Evolutionary conservation across 2,797 vertebrate genomes (phyloP).

Genomic region (Nasua narica): DNA sequence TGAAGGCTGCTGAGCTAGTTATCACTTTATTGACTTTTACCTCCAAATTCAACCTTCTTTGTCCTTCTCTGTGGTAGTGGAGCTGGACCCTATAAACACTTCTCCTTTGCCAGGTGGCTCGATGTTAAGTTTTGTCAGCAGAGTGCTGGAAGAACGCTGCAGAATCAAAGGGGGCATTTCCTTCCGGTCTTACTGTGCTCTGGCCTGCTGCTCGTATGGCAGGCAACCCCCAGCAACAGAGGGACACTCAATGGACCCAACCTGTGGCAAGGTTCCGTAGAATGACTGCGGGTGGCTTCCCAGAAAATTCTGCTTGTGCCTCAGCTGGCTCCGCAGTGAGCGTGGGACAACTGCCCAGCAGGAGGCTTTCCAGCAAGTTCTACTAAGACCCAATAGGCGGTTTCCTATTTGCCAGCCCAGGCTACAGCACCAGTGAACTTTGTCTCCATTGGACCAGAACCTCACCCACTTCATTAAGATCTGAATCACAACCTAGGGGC

Average conservation of each 20-base stretch:
- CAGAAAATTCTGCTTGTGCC: constrained; percentile 1
- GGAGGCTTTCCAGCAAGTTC: not conserved
- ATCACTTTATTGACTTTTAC: not conserved
- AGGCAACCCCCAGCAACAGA: not conserved
- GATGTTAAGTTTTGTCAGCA: not conserved
- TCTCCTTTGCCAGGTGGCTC: not conserved
- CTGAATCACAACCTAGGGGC: not conserved
- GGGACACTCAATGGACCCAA: not conserved
- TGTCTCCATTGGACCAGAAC: not conserved
- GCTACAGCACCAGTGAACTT: not conserved
- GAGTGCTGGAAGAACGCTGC: not conserved
- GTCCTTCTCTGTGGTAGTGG: not conserved
- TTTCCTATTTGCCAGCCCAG: not conserved
- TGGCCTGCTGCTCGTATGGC: not conserved
- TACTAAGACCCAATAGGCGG: not conserved
- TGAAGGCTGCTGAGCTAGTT: not conserved
- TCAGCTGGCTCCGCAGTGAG: not conserved
- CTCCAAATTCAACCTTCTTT: not conserved
- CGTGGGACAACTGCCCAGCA: not conserved
- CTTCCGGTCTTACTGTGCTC: not conserved
- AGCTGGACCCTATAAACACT: not conserved
- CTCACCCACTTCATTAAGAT: not conserved
- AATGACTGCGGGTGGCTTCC: not conserved
- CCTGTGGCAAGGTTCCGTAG: not conserved
- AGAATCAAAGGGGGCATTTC: not conserved